Percentiles rank a stretch among this genome's conserved stretches.
phyloP scores from a whole-genome alignment of 2,797 vertebrate species.

The Sciaenops ocellatus region DNA sequence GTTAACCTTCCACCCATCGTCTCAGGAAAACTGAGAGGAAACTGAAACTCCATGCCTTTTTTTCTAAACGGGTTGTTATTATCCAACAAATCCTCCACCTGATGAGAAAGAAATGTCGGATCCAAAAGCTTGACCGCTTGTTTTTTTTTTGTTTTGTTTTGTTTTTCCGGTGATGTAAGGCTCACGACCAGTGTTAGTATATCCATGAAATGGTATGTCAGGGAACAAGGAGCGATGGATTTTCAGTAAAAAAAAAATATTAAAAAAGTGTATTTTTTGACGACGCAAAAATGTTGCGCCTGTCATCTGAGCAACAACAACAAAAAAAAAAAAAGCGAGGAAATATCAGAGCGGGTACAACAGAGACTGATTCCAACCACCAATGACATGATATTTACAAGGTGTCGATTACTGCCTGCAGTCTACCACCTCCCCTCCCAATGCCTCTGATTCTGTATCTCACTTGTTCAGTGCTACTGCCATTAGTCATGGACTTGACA shows the following conservation, averaged over 20 bases:
- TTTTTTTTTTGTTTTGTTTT: neutral
- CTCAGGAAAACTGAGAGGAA: constrained; percentile 85
- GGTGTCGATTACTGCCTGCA: constrained; percentile 80
- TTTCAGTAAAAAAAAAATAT: constrained; percentile 39
- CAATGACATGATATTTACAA: constrained; percentile 76
- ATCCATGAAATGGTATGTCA: constrained; percentile 55
- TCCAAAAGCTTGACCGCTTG: constrained; percentile 50
- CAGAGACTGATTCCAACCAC: constrained; percentile 73
- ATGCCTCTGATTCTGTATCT: constrained; percentile 77
- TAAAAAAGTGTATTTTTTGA: constrained; percentile 49
- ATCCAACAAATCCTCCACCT: constrained; percentile 53
- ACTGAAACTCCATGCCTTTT: constrained; percentile 82
- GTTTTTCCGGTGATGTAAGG: constrained; percentile 38
- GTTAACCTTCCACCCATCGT: constrained; percentile 76
- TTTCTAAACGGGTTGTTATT: constrained; percentile 80
- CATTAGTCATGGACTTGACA: constrained; percentile 84
- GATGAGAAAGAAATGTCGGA: constrained; percentile 54
- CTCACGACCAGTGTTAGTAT: constrained; percentile 46
- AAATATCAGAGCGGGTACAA: constrained; percentile 67
- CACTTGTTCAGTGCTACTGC: constrained; percentile 83
- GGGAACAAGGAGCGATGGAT: constrained; percentile 43
- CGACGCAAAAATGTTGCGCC: constrained; percentile 45
- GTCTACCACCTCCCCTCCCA: constrained; percentile 77
- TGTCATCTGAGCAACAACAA: constrained; percentile 49
- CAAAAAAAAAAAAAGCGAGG: constrained; percentile 40